phyloP scores from a whole-genome alignment of 2,797 vertebrate genomes.

The Thunnus albacares region DNA sequence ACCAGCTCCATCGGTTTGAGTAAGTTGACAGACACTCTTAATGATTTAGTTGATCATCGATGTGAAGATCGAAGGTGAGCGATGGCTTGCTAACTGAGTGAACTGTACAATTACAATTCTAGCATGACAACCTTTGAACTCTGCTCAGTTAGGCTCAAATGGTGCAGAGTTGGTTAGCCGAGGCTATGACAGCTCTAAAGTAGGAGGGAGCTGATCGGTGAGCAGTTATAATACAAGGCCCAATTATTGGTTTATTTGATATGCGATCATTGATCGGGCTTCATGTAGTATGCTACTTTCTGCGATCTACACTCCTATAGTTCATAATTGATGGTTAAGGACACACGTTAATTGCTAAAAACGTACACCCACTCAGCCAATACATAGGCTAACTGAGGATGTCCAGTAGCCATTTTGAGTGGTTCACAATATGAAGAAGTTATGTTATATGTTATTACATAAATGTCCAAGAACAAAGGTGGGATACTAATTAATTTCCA shows the following conservation, averaged over 20 bases:
- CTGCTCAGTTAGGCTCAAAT: background rate
- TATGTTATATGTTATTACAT: too few relatives aligned
- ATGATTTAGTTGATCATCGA: background rate
- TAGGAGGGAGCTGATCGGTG: background rate
- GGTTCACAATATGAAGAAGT: background rate
- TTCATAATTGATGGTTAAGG: background rate
- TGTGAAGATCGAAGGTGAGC: slow-evolving; percentile 53
- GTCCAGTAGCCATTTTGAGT: background rate
- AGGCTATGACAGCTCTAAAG: slow-evolving; percentile 1
- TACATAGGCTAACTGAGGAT: background rate
- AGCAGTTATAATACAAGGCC: background rate
- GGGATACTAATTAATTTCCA: background rate
- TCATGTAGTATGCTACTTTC: too few relatives aligned
- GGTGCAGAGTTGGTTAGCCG: background rate
- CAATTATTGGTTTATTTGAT: background rate
- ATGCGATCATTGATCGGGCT: background rate
- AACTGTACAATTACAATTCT: background rate
- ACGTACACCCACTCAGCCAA: too few relatives aligned
- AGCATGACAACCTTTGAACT: background rate
- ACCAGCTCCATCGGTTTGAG: background rate
- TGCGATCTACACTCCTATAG: background rate
- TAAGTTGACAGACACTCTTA: background rate
- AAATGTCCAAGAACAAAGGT: background rate
- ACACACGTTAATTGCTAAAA: background rate
- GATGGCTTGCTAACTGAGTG: background rate